Base-by-base conservation (phyloP, 1,140 invertebrate species). In the Lepeophtheirus salmonis region DNA sequence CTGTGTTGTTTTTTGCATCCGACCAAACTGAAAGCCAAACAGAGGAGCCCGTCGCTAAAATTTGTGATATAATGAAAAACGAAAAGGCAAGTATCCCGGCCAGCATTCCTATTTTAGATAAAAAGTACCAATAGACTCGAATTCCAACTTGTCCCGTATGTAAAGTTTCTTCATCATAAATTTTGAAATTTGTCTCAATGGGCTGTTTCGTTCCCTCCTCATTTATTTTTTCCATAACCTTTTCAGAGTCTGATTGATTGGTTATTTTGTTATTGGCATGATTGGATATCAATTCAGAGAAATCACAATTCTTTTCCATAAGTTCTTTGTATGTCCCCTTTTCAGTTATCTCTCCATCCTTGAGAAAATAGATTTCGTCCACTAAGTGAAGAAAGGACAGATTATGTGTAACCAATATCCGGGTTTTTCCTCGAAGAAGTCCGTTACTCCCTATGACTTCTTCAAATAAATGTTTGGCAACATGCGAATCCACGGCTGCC, bases 371-470 rank as follows among this genome's bases (percentile, higher is more conserved):
- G 24, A 79, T 70, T 21, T 69, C 64, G 65, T 77, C 73, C 64
- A 75, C 77, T 61, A 70, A 65, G 50, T 69, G 66, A 14, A 78
- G 63, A 21, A 63, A 72, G 68, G 66, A 72, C 71, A 89, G 71
- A 66, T 89, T 86, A 72, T 90, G 86, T 1, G 87, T 90, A 17
- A 86, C 82, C 3, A 90, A 75, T 30, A 90, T 77, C n/a, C 81
- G 73, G 0, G 83, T 83, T 68, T 84, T 85, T 57, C 80, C 72
- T 18, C 74, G 76, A 24, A 89, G 71, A 20, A 64, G 64, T 41
- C 67, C 68, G 55, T 65, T 62, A 21, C 16, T 24, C 12, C 55
- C 23, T 48, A 71, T 67, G 55, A 66, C 69, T 41, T 68, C 61
- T 23, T 68, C 60, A 54, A 71, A 71, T 21, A 76, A 74, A 61